Evolutionary conservation across 2,113 vertebrate genomes (phyloP).

Genomic region (Camelus dromedarius): DNA sequence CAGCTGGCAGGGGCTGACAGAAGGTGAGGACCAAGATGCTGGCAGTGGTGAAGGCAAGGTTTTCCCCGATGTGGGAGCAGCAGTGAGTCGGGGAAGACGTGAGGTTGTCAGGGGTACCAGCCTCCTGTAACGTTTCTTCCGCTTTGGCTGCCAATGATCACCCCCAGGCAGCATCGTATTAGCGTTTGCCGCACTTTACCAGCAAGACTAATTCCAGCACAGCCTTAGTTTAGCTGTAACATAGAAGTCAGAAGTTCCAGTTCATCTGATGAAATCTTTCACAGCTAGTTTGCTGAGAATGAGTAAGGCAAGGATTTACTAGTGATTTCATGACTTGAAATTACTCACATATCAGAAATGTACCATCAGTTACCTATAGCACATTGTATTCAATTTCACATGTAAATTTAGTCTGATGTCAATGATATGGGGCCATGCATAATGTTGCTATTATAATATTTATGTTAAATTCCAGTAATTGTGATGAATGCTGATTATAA

Average conservation of each 20-base stretch:
- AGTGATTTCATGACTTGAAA: conserved; percentile 19
- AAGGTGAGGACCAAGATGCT: background rate
- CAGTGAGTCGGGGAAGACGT: fast-evolving
- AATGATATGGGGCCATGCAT: background rate
- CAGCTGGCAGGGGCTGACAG: background rate
- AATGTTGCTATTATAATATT: conserved; percentile 19
- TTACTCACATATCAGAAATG: background rate
- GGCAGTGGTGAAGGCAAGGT: background rate
- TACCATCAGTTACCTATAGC: background rate
- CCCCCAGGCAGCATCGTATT: fast-evolving
- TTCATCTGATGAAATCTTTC: background rate
- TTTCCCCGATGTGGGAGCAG: fast-evolving
- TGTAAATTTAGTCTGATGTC: conserved; percentile 21
- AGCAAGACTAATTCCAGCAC: background rate
- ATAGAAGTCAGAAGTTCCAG: background rate
- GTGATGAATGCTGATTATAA: background rate
- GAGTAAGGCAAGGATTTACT: background rate
- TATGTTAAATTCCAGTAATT: conserved; percentile 48
- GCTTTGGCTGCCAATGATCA: background rate
- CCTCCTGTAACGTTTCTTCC: background rate
- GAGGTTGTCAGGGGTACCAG: background rate
- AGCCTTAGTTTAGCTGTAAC: background rate
- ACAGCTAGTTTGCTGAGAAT: background rate
- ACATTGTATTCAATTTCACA: background rate
- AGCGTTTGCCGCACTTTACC: background rate